Evolutionary conservation across 2,888 invertebrate species (phyloP), one percentile per base, ranked within the genome.

Genomic region (Hirtodrosophila duncani): DNA sequence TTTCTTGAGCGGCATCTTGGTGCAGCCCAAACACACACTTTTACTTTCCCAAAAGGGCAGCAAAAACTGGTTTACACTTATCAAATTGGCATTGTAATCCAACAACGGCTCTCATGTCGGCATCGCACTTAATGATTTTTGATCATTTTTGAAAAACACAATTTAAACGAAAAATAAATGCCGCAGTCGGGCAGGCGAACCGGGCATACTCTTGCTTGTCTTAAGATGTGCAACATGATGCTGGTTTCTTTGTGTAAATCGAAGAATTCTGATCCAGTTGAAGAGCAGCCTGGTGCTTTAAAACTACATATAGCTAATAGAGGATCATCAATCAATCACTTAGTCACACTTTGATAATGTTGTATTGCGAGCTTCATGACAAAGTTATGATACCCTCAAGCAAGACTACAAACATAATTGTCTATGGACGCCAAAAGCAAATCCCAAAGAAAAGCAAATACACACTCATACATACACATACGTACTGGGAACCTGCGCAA

Each of bases 401-500:
- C n/a, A n/a, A n/a, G n/a, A n/a, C n/a, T n/a, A n/a, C n/a, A n/a
- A n/a, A n/a, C n/a, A n/a, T n/a, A n/a, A n/a, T n/a, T n/a, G n/a
- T n/a, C n/a, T n/a, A n/a, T 52, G 52, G 49, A 38, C 49, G 41
- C 30, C 44, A 31, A 51, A 61, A 74, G 52, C 44, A 55, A 51
- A 55, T 49, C 29, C 33, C 33, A 39, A 50, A 36, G 27, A 43
- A 53, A 49, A 42, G 26, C 45, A 56, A 39, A 39, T 38, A 16
- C n/a, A 26, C 26, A 43, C 17, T 14, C 9, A 41, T 10, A 41
- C 16, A 51, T 10, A 49, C 48, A 36, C 23, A 36, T 30, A 45
- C 37, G 24, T 53, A 48, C 58, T 69, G 66, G 63, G 80, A 80
- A 57, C 74, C 82, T 78, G 75, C 67, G 79, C 82, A 77, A 82